Evolutionary conservation across 2,113 vertebrate genomes (phyloP).

Genomic region (Callithrix jacchus): DNA sequence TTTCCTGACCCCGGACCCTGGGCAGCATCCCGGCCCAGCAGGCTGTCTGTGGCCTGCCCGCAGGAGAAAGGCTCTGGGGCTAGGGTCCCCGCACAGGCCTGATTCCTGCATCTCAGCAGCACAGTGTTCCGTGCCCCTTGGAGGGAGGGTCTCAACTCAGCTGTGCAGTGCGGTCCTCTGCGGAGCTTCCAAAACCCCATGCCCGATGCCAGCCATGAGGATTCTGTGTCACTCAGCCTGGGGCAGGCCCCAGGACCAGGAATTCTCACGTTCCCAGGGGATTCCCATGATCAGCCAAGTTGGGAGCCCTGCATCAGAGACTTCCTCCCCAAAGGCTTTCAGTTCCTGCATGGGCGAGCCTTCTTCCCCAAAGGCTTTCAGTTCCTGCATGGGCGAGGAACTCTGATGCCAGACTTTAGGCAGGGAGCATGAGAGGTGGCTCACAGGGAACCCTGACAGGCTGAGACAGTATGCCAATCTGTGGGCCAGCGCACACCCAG

Average conservation of each 20-base stretch:
- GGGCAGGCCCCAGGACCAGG: not conserved
- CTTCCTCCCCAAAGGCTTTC: not conserved
- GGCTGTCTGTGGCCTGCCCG: not conserved
- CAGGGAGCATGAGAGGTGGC: not conserved
- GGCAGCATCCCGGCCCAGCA: not conserved
- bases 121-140: rapidly evolving
- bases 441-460: not conserved
- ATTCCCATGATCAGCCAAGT: not conserved
- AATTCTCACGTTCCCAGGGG: not conserved
- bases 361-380: not conserved
- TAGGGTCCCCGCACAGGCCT: not conserved
- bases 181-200: not conserved
- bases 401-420: not conserved
- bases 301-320: not conserved
- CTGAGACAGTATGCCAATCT: not conserved
- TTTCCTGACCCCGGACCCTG: not conserved
- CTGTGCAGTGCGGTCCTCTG: not conserved
- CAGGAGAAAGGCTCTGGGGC: not conserved
- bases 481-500: not conserved
- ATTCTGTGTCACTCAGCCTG: not conserved
- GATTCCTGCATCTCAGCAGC: not conserved
- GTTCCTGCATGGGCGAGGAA: not conserved
- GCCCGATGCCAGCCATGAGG: not conserved
- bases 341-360: not conserved
- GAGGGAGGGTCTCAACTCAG: not conserved